Base-by-base conservation (phyloP, 2,797 vertebrate genomes). In the Coilia nasus region DNA sequence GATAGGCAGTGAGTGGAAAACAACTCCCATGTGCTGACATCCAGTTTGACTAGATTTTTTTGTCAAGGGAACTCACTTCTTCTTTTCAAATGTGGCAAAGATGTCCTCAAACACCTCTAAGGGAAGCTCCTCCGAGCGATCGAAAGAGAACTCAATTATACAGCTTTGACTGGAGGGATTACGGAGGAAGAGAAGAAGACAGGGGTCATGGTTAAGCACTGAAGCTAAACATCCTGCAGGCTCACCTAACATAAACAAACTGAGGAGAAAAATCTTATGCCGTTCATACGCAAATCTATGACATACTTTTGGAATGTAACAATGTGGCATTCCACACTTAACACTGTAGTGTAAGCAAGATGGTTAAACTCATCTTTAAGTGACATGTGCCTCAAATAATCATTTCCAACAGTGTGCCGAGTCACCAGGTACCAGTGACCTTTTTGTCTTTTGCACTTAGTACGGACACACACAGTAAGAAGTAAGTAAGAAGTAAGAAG, bases 101-200 rank as follows among this genome's bases (percentile, higher is more conserved):
- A 99, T 96, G 94, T 99, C 98, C 91, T 98, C 97, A 90, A 98
- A 97, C 85, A 95, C 92, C 89, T 97, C 97, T 82, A 98, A 91
- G 89, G 96, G 94, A 88, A 94, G 94, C 89, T 99, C 98, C 90
- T 97, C 97, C 87, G 97, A 96, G 90, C 91, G 94, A 93, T 99
- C 98, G 89, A 98, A 98, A 90, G 98, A 98, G 95, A 98, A 99
- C 91, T 98, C 97, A 93, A 98, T 95, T 89, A 96, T 83, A 90
- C 92, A 89, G 87, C 82, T 95, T 91, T 85, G 89, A 92, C 96
- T 97, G 95, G 83, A 91, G 94, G 95, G 47, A 81, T 83, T 19
- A 85, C 81, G 62, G 35, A 54, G 2, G 56, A 11, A 82, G 6
- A 67, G 21, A 64, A 71, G 25, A 35, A 54, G 1, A 54, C 50